These are phyloP conservation scores for Drosophila maculinotata DNA, from an alignment of 2,888 invertebrate genomes.

Conservation along the genomic window DNA sequence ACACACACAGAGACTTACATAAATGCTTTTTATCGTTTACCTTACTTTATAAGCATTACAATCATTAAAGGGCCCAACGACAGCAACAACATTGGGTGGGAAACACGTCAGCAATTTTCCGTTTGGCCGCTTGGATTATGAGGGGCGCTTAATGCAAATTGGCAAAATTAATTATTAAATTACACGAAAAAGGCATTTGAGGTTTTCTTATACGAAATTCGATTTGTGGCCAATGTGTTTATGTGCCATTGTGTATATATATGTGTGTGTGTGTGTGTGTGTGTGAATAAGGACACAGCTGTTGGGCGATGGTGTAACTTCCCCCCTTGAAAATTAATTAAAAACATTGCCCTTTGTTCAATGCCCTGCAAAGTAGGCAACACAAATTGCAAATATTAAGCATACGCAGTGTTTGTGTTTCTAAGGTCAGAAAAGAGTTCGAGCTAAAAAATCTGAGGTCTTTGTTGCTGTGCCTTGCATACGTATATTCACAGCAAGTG, in stretches of 20 bases:
- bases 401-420: slow-evolving; percentile 2
- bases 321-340: slow-evolving; percentile 46
- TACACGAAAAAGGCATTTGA: slow-evolving; percentile 74
- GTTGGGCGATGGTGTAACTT: slow-evolving; percentile 35
- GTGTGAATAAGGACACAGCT: slow-evolving; percentile 19
- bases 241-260: neutral
- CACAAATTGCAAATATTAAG: too few relatives aligned
- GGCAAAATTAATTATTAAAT: slow-evolving; percentile 81
- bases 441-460: neutral
- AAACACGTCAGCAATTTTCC: slow-evolving; percentile 54
- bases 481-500: too few relatives aligned
- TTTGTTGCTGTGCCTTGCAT: neutral
- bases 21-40: slow-evolving; percentile 32
- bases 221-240: slow-evolving; percentile 50
- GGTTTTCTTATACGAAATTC: slow-evolving; percentile 43
- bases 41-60: slow-evolving; percentile 40
- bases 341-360: slow-evolving; percentile 7
- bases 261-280: slow-evolving; percentile 6
- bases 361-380: neutral
- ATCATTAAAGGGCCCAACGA: slow-evolving; percentile 34
- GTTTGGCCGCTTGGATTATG: slow-evolving; percentile 51
- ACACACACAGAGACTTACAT: neutral
- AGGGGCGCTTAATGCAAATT: slow-evolving; percentile 67
- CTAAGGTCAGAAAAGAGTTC: neutral
- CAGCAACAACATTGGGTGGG: slow-evolving; percentile 5